Evolutionary conservation across 2,113 vertebrate genomes (phyloP).

Genomic region (Tringa solitaria): DNA sequence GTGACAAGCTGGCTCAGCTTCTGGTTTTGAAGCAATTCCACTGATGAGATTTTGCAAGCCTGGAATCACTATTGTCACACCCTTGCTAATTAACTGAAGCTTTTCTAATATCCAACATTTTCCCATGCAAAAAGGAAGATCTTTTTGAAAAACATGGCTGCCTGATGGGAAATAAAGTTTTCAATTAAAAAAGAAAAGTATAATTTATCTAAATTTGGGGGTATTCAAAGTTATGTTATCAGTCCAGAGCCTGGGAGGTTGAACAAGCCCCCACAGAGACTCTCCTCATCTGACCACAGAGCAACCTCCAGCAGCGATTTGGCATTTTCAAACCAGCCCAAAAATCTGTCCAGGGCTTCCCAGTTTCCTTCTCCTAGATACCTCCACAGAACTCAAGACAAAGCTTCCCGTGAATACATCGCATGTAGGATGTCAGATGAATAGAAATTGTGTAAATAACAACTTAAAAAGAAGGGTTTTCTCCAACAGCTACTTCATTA

Average conservation of each 20-base stretch:
- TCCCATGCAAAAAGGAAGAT: background rate
- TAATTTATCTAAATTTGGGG: background rate
- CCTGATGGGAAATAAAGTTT: background rate
- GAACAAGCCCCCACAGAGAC: background rate
- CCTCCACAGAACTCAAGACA: background rate
- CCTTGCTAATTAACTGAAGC: background rate
- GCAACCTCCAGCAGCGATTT: background rate
- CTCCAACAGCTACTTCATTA: background rate
- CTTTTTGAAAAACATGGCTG: accelerated
- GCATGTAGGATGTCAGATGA: background rate
- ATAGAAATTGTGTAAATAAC: background rate
- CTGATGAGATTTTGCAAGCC: background rate
- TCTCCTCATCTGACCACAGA: background rate
- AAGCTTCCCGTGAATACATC: background rate
- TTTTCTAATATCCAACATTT: background rate
- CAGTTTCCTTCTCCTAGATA: background rate
- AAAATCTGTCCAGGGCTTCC: background rate
- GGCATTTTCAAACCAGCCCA: background rate
- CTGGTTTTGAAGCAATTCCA: background rate
- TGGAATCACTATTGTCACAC: background rate
- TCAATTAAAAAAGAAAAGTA: background rate
- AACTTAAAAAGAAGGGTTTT: background rate
- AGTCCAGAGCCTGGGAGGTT: accelerated
- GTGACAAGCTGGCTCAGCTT: slow-evolving; percentile 9
- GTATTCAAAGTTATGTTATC: background rate